Evolutionary conservation across 30 jellyfish, hydroid and myxozoan genomes (phyloP).

Genomic region (Hydractinia echinata): DNA sequence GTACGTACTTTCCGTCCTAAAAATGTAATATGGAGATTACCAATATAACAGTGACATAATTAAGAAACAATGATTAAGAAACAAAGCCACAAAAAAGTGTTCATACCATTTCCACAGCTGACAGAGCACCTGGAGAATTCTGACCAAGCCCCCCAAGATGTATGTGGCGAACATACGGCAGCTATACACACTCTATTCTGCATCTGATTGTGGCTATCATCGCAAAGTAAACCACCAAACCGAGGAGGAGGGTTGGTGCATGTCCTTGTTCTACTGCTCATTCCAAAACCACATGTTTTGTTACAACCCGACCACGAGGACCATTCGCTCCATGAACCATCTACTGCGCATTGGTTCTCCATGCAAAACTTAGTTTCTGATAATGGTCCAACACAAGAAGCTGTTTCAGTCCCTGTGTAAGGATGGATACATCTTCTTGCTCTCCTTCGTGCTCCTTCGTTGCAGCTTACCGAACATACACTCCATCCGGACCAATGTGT

Average conservation of each 20-base stretch:
- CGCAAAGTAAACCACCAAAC: conserved; percentile 62
- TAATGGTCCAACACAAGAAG: conserved; percentile 54
- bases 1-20: conserved; percentile 54
- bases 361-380: conserved; percentile 55
- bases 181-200: conserved; percentile 60
- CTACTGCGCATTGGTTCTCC: conserved; percentile 39
- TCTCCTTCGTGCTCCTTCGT: conserved; percentile 56
- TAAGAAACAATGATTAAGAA: too few relatives aligned
- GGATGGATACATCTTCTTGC: conserved; percentile 70
- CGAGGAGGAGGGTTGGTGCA: conserved; percentile 81
- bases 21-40: neutral
- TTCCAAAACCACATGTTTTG: conserved; percentile 82
- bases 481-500: conserved; percentile 90
- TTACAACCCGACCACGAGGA: conserved; percentile 86
- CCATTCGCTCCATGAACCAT: conserved; percentile 93
- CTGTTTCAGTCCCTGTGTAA: conserved; percentile 51
- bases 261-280: conserved; percentile 71
- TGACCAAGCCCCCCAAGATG: conserved; percentile 82
- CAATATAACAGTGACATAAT: too few relatives aligned
- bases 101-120: conserved; percentile 42
- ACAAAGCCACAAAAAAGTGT: too few relatives aligned
- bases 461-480: conserved; percentile 61
- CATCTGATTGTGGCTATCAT: conserved; percentile 61
- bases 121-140: conserved; percentile 61
- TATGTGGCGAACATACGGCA: conserved; percentile 52